These are phyloP conservation scores for Maccullochella peelii DNA, from an alignment of 2,113 vertebrate genomes.

Conservation along the genomic window DNA sequence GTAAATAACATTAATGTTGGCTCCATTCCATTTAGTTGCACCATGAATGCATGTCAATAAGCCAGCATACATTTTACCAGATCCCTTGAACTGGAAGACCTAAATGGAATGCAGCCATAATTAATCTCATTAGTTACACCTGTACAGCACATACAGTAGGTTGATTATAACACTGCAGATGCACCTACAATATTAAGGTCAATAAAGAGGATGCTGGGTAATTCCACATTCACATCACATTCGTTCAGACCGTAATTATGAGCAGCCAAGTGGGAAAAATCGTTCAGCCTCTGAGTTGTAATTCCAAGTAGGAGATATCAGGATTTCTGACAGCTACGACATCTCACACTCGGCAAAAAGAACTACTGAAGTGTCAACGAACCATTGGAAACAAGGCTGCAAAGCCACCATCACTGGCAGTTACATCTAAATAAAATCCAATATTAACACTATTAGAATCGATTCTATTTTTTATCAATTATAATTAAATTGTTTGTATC, in stretches of 20 bases:
- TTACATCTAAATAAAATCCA: not conserved
- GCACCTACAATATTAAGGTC: not conserved
- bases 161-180: not conserved
- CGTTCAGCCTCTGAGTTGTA: not conserved
- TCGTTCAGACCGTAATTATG: too few relatives aligned
- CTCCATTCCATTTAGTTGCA: not conserved
- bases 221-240: not conserved
- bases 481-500: not conserved
- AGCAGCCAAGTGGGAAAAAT: not conserved
- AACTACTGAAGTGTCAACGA: not conserved
- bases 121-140: not conserved
- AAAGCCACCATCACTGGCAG: not conserved
- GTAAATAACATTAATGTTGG: not conserved
- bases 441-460: not conserved
- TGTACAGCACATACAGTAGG: not conserved
- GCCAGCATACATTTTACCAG: not conserved
- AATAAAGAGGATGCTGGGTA: not conserved
- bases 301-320: not conserved
- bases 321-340: too few relatives aligned
- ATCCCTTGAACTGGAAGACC: not conserved
- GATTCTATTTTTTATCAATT: not conserved
- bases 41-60: not conserved
- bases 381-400: not conserved
- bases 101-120: not conserved
- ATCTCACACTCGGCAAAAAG: not conserved